Conservation (phyloP, 2,113 vertebrate genomes). For the Takifugu flavidus region DNA sequence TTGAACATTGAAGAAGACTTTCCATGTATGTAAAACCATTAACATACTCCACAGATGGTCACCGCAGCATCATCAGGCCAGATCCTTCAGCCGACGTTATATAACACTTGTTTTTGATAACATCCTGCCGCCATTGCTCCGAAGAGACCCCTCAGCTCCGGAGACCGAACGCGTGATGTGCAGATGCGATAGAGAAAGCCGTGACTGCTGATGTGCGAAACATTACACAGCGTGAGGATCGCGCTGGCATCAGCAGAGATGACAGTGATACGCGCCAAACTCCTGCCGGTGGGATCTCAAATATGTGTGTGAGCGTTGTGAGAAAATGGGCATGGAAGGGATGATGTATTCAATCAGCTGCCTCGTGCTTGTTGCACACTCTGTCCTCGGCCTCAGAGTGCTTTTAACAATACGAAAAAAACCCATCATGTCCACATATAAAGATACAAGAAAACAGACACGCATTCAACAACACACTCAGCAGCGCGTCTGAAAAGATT, state of each 20-base stretch:
- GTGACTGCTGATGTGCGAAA: constrained; percentile 6
- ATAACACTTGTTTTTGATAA: too few relatives aligned
- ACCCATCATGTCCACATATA: too few relatives aligned
- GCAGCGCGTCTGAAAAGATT: constrained; percentile 33
- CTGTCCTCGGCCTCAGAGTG: too few relatives aligned
- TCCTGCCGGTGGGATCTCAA: not conserved
- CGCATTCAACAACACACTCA: not conserved
- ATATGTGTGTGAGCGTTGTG: constrained; percentile 8
- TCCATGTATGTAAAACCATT: too few relatives aligned
- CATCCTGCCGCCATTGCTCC: too few relatives aligned
- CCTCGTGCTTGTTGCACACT: constrained; percentile 5
- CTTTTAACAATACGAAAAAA: too few relatives aligned
- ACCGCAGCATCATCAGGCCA: too few relatives aligned
- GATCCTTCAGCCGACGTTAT: too few relatives aligned
- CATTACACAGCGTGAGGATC: constrained; percentile 11
- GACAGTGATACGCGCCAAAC: constrained; percentile 7
- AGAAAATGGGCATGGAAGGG: constrained; percentile 1
- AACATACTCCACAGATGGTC: too few relatives aligned
- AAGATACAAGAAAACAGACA: not conserved
- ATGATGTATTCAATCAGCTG: constrained; percentile 4
- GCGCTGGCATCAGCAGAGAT: constrained; percentile 18
- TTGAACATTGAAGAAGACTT: too few relatives aligned
- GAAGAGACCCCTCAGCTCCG: too few relatives aligned
- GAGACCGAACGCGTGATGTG: not conserved
- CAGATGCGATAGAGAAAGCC: not conserved